Evolutionary conservation across 2,797 vertebrate species (phyloP), one percentile per base, ranked within the genome.

Genomic region (Taenioides sp.): DNA sequence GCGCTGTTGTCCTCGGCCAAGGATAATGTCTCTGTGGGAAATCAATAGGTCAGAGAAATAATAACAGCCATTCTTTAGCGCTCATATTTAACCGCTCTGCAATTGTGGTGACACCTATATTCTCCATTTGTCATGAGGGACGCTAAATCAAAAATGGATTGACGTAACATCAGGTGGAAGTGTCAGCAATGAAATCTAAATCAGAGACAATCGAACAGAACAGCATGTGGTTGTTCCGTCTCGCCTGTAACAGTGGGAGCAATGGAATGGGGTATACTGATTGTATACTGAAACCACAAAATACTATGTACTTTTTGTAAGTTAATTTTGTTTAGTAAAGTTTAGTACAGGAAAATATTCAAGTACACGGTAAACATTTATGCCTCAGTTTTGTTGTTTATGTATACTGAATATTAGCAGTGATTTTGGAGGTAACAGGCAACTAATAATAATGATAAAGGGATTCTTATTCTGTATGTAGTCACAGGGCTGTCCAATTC

Each of bases 1-100:
- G 11, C 5, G 40, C 25, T 47, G 58, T 78, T 65, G 59, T 78
- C 72, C 76, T 68, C 40, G 23, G 20, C 64, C 62, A 70, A 75
- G 22, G 43, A 70, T 60, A 66, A 65, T 65, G 50, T 23, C 28
- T 31, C 40, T 71, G 10, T n/a, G 25, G 27, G 40, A 47, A 17
- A 78, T 74, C 47, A 37, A 74, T 78, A 1, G 65, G 69, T 49
- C 69, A 25, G 23, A 43, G 65, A 71, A 61, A 37, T 49, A 66
- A 74, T 66, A 37, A 63, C 4, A 9, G 65, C 47, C 17, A 50
- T 66, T 54, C 55, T 61, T 70, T 37, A 18, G 16, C 49, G 16
- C 63, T 71, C 43, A 71, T 65, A 71, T 68, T 74, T 65, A 71
- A 60, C 52, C 20, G 17, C 37, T 54, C 18, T 27, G 23, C 52